Percentiles rank a stretch among this genome's conserved stretches.
Evolutionary conservation across 1,140 invertebrate genomes (phyloP).

Genomic region (Dryas iulia): DNA sequence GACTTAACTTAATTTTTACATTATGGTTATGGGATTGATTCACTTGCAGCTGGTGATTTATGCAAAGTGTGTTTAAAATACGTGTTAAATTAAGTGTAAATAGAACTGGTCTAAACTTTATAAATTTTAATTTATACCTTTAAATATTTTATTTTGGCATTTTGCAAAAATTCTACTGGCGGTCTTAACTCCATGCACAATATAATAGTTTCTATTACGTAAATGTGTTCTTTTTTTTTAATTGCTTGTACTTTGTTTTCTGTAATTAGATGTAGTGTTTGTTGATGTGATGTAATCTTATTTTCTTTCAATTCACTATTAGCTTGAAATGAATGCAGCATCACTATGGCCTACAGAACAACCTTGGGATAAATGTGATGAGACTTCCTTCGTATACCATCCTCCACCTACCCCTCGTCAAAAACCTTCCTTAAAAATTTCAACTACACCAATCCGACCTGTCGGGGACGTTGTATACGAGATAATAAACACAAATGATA

Average conservation of each 20-base stretch:
- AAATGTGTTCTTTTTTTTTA: too few relatives aligned
- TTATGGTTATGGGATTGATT: too few relatives aligned
- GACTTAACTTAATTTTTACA: too few relatives aligned
- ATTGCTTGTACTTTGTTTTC: neutral
- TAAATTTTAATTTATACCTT: neutral
- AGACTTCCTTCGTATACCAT: slow-evolving; percentile 52
- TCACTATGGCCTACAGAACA: slow-evolving; percentile 58
- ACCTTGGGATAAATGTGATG: slow-evolving; percentile 66
- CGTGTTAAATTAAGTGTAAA: too few relatives aligned
- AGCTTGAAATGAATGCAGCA: slow-evolving; percentile 69
- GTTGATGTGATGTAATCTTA: slow-evolving; percentile 36
- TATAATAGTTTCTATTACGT: neutral
- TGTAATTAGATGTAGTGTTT: slow-evolving; percentile 38
- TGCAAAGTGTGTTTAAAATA: too few relatives aligned
- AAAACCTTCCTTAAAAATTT: slow-evolving; percentile 22
- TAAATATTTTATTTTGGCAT: neutral
- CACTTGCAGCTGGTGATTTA: too few relatives aligned
- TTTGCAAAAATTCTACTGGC: neutral
- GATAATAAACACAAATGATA: slow-evolving; percentile 52
- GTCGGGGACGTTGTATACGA: slow-evolving; percentile 50
- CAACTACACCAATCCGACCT: slow-evolving; percentile 28
- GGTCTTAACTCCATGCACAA: neutral
- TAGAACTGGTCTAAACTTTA: too few relatives aligned
- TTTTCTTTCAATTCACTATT: slow-evolving; percentile 59
- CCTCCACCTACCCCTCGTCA: slow-evolving; percentile 35